These are phyloP conservation scores for Adela reaumurella DNA, from an alignment of 2,888 invertebrate species.

Conservation along the genomic window DNA sequence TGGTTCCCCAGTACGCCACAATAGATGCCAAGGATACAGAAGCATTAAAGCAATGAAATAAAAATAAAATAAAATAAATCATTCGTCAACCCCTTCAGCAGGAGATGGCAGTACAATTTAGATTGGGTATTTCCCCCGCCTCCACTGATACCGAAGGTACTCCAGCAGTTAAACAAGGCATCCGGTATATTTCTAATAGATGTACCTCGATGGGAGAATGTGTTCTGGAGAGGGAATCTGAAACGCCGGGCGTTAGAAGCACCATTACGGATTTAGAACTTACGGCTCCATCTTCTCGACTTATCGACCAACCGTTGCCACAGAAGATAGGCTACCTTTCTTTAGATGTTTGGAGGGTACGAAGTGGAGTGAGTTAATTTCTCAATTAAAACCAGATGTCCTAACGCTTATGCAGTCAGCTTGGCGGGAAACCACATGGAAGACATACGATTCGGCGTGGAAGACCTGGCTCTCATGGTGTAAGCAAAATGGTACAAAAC, in stretches of 20 bases:
- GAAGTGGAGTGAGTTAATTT: neutral
- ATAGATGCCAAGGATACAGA: neutral
- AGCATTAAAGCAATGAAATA: too few species aligned
- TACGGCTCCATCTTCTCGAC: slow-evolving; percentile 8
- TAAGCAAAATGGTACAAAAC: slow-evolving; percentile 1
- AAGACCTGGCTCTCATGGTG: slow-evolving; percentile 2
- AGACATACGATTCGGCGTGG: slow-evolving; percentile 1
- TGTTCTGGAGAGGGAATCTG: slow-evolving; percentile 16
- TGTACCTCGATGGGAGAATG: slow-evolving; percentile 13
- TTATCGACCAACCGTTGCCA: slow-evolving; percentile 1
- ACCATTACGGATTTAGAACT: slow-evolving; percentile 6
- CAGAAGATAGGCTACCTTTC: neutral
- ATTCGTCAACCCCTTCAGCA: slow-evolving; percentile 16
- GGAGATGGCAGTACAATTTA: slow-evolving; percentile 12
- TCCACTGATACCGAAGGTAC: slow-evolving; percentile 12
- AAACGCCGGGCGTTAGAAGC: slow-evolving; percentile 7
- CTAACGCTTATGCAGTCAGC: neutral
- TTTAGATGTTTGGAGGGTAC: slow-evolving; percentile 2
- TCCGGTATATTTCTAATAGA: slow-evolving; percentile 9
- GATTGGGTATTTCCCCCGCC: slow-evolving; percentile 21
- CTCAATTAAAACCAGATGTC: neutral
- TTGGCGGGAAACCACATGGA: slow-evolving; percentile 3
- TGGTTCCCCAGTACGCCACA: slow-evolving; percentile 8
- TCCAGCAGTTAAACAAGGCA: slow-evolving; percentile 13
- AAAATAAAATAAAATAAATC: too few species aligned